Evolutionary conservation across 2,797 vertebrate species (phyloP).

Genomic region (Hippopotamyrus pictus): DNA sequence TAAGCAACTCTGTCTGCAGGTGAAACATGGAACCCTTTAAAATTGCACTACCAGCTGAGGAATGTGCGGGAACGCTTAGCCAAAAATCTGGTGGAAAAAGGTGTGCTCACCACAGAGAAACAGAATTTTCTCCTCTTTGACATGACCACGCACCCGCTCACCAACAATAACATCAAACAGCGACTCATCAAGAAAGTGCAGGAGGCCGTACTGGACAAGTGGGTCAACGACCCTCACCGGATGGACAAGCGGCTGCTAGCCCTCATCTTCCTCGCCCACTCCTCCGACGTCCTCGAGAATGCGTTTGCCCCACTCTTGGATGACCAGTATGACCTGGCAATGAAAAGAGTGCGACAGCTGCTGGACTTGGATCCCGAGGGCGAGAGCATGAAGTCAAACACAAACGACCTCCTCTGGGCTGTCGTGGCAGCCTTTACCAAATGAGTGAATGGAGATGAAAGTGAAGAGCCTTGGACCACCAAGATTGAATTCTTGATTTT

Average conservation of each 20-base stretch:
- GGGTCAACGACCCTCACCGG: conserved; percentile 91
- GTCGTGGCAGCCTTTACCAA: conserved; percentile 94
- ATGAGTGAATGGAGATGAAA: conserved; percentile 52
- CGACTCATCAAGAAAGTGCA: conserved; percentile 96
- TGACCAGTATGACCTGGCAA: conserved; percentile 91
- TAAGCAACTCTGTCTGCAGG: conserved; percentile 51
- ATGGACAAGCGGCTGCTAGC: conserved; percentile 93
- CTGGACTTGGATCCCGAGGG: conserved; percentile 90
- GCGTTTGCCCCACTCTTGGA: conserved; percentile 93
- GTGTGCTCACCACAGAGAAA: conserved; percentile 95
- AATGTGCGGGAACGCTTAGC: conserved; percentile 90
- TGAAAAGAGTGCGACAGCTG: conserved; percentile 86
- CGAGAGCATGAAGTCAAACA: conserved; percentile 80
- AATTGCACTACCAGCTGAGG: conserved; percentile 90
- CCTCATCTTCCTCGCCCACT: conserved; percentile 88
- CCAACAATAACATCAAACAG: conserved; percentile 88
- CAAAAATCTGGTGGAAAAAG: conserved; percentile 96
- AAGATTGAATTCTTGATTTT: not conserved
- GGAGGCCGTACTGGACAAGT: conserved; percentile 88
- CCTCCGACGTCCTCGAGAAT: conserved; percentile 93
- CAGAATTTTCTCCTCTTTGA: conserved; percentile 98
- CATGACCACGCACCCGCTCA: conserved; percentile 97
- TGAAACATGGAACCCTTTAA: conserved; percentile 95
- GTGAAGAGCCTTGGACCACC: not conserved
- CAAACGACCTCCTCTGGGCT: conserved; percentile 93